Evolutionary conservation across 2,888 invertebrate genomes (phyloP), one percentile per base, ranked within the genome.

Genomic region (Leucophenga montana): DNA sequence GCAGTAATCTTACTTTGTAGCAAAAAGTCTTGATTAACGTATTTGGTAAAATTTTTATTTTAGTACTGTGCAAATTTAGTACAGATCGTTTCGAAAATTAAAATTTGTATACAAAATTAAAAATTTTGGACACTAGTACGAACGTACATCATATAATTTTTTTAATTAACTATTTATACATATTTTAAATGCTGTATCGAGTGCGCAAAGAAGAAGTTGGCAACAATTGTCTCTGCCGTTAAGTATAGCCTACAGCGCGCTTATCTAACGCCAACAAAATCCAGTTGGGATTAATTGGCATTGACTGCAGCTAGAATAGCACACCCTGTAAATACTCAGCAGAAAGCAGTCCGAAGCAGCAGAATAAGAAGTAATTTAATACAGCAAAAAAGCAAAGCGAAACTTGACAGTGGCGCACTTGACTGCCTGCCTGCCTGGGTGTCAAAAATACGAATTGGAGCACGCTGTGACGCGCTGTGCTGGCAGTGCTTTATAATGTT

Each of bases 211-310:
- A 22, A 57, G 68, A 64, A 67, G 69, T 61, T 56, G 73, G 59
- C 71, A 70, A 74, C 66, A 68, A 73, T 71, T 69, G 67, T 72
- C 69, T 73, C 68, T 65, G 67, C 46, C 76, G 69, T 80, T 79
- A 11, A 39, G 39, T 39, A 11, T 39, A 11, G 9, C 39, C 39
- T 11, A 39, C 11, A 39, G 39, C 39, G 8, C 11, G 27, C 64
- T 83, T 84, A 84, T 81, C 85, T 84, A 39, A 11, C 39, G 83
- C 77, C 81, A 81, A 77, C 85, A 74, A 83, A 81, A 83, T 83
- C 84, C 81, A 81, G 82, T 83, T 84, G 80, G 81, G 81, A 81
- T 81, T 84, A 84, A 81, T 81, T 81, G 81, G 75, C 73, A 72
- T 80, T 18, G 22, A 20, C 54, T 54, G 20, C 22, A 18, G n/a